A percentile compares a stretch with the other conserved stretches of the same genome.
phyloP scores from a whole-genome alignment of 1,140 invertebrate genomes.

The Magallana ariakensis region DNA sequence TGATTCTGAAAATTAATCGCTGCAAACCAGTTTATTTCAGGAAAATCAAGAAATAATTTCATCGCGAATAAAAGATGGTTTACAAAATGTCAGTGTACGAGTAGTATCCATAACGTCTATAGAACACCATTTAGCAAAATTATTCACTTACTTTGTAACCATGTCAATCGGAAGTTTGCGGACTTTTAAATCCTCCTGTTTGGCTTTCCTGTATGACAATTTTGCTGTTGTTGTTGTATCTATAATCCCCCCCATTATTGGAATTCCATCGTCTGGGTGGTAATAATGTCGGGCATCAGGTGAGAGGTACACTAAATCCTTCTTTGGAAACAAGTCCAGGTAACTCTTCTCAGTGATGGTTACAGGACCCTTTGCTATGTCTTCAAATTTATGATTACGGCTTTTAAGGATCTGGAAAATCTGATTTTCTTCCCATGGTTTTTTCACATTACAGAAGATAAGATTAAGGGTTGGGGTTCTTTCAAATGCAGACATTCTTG shows the following conservation, averaged over 20 bases:
- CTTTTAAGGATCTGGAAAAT: neutral
- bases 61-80: too few relatives aligned
- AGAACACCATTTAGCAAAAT: neutral
- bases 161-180: constrained; percentile 7
- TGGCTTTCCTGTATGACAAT: neutral
- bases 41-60: too few relatives aligned
- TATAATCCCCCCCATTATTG: neutral
- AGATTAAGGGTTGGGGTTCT: neutral
- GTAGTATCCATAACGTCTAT: neutral
- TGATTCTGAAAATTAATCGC: too few relatives aligned
- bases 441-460: neutral
- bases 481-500: neutral
- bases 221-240: constrained; percentile 3
- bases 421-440: neutral
- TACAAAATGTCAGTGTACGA: too few relatives aligned
- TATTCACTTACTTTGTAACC: neutral
- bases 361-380: neutral
- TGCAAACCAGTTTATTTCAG: too few relatives aligned
- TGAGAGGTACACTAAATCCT: neutral
- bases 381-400: too few relatives aligned
- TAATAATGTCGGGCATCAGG: neutral
- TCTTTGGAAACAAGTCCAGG: neutral
- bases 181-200: neutral
- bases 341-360: constrained; percentile 12
- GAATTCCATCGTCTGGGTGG: neutral